These are phyloP conservation scores for Drosophila mojavensis DNA, from an alignment of 1,140 invertebrate genomes.

Conservation along the genomic window DNA sequence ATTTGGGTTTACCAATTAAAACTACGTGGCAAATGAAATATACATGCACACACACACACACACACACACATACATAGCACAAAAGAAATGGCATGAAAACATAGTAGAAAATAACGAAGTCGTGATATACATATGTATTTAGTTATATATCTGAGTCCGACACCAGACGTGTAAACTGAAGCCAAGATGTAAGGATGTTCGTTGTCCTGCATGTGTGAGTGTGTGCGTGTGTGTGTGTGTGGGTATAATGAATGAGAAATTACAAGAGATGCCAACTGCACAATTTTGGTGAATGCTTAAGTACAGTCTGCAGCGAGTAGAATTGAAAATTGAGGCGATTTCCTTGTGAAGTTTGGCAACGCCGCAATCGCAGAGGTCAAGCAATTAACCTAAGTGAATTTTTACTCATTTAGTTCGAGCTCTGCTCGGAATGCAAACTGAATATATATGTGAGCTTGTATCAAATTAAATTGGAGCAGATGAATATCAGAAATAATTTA, in stretches of 20 bases:
- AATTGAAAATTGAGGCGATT: slow-evolving; percentile 13
- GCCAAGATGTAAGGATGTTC: slow-evolving; percentile 35
- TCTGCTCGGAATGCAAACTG: slow-evolving; percentile 5
- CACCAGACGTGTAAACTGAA: slow-evolving; percentile 45
- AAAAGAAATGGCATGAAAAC: slow-evolving; percentile 27
- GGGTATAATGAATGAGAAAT: slow-evolving; percentile 42
- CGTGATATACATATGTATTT: neutral
- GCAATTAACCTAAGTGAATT: slow-evolving; percentile 60
- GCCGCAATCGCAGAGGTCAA: slow-evolving; percentile 35
- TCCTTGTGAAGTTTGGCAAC: slow-evolving; percentile 66
- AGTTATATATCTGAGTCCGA: slow-evolving; percentile 6
- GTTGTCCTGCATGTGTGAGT: neutral
- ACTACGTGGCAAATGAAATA: slow-evolving; percentile 81
- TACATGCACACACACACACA: slow-evolving; percentile 53
- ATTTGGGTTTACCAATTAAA: slow-evolving; percentile 82
- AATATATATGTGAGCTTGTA: neutral
- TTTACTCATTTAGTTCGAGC: slow-evolving; percentile 17
- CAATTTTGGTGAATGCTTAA: slow-evolving; percentile 41
- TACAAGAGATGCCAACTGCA: slow-evolving; percentile 21
- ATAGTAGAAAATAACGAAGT: neutral
- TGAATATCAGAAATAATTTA: too few species aligned
- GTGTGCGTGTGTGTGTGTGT: neutral
- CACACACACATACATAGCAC: neutral
- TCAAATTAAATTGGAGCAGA: too few species aligned
- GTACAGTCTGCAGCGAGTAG: slow-evolving; percentile 39